Evolutionary conservation across 2,888 invertebrate genomes (phyloP).

Genomic region (Eupeodes luniger): DNA sequence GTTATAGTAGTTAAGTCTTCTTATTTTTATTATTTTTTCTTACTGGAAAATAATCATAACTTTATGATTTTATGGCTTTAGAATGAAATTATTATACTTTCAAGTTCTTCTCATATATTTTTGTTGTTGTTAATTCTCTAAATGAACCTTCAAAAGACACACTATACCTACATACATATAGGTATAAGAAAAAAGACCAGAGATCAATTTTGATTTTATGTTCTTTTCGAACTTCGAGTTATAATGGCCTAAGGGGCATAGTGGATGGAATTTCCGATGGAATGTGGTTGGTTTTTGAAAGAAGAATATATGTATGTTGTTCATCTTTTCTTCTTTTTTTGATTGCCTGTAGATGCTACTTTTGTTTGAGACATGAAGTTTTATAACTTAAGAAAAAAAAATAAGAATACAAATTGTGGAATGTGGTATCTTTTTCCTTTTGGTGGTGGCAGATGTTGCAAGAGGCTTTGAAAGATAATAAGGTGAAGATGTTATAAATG

Average conservation of each 20-base stretch:
- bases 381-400: constrained; percentile 52
- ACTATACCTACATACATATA: no score
- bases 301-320: constrained; percentile 52
- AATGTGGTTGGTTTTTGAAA: constrained; percentile 69
- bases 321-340: constrained; percentile 34
- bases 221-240: constrained; percentile 43
- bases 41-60: constrained; percentile 63
- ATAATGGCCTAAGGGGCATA: constrained; percentile 49
- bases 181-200: constrained; percentile 10
- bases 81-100: constrained; percentile 53
- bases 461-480: background rate
- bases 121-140: background rate
- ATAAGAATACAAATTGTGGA: constrained; percentile 15
- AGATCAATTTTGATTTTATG: constrained; percentile 61
- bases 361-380: constrained; percentile 50
- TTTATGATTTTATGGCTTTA: constrained; percentile 65
- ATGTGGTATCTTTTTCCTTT: constrained; percentile 28
- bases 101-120: constrained; percentile 8
- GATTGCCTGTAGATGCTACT: constrained; percentile 48
- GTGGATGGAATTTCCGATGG: constrained; percentile 69
- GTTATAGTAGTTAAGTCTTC: background rate
- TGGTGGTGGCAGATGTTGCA: constrained; percentile 41
- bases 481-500: constrained; percentile 49
- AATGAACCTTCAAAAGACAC: constrained; percentile 11
- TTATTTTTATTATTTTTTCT: constrained; percentile 5